A percentile compares a stretch with the other conserved stretches of the same genome.
These are phyloP conservation scores for Pluvianellus socialis DNA, from an alignment of 2,113 vertebrate species.

Conservation along the genomic window DNA sequence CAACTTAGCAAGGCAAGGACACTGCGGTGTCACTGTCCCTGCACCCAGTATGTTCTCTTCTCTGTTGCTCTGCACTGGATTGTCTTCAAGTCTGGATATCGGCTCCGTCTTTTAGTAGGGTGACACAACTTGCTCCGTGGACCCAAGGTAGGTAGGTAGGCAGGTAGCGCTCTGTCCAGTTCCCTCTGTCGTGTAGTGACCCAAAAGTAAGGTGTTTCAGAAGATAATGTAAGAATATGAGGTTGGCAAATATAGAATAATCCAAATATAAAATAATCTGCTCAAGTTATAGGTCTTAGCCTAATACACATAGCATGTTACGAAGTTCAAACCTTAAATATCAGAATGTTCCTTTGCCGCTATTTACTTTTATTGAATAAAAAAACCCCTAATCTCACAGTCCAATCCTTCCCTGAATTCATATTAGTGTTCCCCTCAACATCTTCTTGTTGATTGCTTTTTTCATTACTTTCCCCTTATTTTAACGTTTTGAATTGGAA, in stretches of 20 bases:
- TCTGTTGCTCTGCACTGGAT: not conserved
- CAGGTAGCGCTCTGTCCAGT: not conserved
- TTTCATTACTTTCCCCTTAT: not conserved
- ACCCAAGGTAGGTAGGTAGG: no score
- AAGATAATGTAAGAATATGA: not conserved
- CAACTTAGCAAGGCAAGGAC: not conserved
- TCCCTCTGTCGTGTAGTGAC: not conserved
- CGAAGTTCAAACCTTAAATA: not conserved
- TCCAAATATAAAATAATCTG: not conserved
- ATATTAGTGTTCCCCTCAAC: not conserved
- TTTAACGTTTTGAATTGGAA: not conserved
- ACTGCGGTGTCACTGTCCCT: not conserved
- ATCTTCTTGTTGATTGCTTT: not conserved
- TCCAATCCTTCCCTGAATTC: not conserved
- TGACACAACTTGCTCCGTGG: not conserved
- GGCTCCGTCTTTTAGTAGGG: not conserved
- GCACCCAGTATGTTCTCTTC: not conserved
- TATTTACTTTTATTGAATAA: not conserved
- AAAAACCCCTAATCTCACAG: not conserved
- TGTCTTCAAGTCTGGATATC: not conserved
- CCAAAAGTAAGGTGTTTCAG: not conserved
- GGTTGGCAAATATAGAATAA: not conserved
- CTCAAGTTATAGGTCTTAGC: not conserved
- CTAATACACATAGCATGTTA: not conserved
- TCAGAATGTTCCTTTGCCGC: not conserved